phyloP scores from a whole-genome alignment of 2,888 invertebrate genomes.

The Chorisops tibialis region DNA sequence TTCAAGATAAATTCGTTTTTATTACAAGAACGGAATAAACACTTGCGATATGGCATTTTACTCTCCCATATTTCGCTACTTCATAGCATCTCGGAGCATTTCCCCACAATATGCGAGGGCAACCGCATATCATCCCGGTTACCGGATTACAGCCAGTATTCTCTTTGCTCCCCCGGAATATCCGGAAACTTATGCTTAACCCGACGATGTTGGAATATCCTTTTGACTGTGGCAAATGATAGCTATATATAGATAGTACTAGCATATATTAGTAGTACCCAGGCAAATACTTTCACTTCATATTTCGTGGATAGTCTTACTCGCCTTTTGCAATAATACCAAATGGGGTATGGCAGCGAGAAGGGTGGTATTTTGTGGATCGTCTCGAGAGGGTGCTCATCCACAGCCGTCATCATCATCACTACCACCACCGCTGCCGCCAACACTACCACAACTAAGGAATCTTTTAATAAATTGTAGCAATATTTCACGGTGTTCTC shows the following conservation, averaged over 20 bases:
- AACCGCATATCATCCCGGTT: constrained; percentile 8
- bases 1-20: constrained; percentile 13
- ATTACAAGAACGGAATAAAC: constrained; percentile 5
- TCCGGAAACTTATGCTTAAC: constrained; percentile 15
- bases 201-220: constrained; percentile 4
- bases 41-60: background rate
- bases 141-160: constrained; percentile 9
- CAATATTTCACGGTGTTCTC: constrained; percentile 20
- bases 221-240: no score
- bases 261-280: no score
- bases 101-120: no score
- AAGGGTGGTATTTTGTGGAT: constrained; percentile 13
- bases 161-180: background rate
- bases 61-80: background rate
- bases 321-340: background rate
- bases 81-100: background rate
- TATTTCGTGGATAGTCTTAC: constrained; percentile 7
- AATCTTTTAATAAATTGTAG: constrained; percentile 29
- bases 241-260: no score
- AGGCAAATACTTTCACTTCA: constrained; percentile 15
- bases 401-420: background rate
- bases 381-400: constrained; percentile 3
- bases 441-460: constrained; percentile 21
- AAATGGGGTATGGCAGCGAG: background rate
- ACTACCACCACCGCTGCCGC: background rate